A percentile compares a stretch with the other conserved stretches of the same genome.
Evolutionary conservation across 2,113 vertebrate species (phyloP).

Genomic region (Microcebus tavaratra): DNA sequence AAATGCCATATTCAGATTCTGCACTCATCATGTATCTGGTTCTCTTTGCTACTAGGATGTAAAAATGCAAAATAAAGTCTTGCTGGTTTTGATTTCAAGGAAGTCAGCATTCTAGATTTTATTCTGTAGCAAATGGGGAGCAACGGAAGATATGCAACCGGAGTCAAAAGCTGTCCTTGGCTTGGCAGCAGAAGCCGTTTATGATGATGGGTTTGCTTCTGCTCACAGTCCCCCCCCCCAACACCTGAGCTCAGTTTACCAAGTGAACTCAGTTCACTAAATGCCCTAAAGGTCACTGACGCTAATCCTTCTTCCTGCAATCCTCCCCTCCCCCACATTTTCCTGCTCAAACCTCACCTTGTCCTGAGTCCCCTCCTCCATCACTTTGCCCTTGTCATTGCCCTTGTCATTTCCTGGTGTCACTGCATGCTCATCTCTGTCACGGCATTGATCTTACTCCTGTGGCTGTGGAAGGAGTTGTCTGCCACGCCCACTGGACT

Average conservation of each 20-base stretch:
- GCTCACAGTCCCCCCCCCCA: neutral
- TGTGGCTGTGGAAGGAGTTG: neutral
- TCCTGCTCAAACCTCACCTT: neutral
- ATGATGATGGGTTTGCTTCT: neutral
- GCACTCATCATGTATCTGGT: neutral
- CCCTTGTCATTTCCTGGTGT: neutral
- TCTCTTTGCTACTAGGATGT: neutral
- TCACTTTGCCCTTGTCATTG: neutral
- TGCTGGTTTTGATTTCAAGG: neutral
- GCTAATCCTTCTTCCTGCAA: neutral
- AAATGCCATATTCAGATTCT: neutral
- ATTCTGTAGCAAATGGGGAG: neutral
- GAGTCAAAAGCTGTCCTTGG: neutral
- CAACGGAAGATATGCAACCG: neutral
- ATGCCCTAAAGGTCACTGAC: neutral
- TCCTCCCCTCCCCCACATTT: neutral
- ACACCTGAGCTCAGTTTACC: neutral
- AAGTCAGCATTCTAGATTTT: neutral
- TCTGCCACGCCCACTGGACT: neutral
- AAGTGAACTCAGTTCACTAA: neutral
- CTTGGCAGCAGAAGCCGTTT: neutral
- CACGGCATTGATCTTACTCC: too few relatives aligned
- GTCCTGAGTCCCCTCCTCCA: neutral
- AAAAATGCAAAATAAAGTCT: neutral
- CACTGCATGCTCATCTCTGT: neutral